A percentile compares a stretch with the other conserved stretches of the same genome.
phyloP scores from a whole-genome alignment of 2,888 invertebrate genomes.

The Chrysomela aeneicollis region DNA sequence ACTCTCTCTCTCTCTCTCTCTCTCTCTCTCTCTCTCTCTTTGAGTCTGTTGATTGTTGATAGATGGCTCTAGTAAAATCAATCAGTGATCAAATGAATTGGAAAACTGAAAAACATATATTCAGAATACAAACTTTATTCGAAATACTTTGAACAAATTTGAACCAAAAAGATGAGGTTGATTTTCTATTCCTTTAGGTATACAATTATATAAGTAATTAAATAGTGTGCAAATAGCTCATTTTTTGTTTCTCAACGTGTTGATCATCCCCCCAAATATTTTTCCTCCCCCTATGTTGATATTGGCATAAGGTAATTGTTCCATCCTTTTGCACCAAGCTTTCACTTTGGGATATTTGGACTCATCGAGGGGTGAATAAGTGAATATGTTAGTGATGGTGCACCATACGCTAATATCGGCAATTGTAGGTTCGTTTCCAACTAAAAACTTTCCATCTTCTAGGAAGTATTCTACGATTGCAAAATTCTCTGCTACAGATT shows the following conservation, averaged over 20 bases:
- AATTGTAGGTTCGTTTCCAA: slow-evolving; percentile 25
- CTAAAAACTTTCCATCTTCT: slow-evolving; percentile 14
- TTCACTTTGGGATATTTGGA: slow-evolving; percentile 29
- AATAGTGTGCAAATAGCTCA: not conserved
- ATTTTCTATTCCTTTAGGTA: no score
- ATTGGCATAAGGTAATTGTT: not conserved
- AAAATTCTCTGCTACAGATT: not conserved
- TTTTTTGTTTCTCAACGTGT: not conserved
- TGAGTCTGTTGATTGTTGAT: no score
- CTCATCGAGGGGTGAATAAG: slow-evolving; percentile 23
- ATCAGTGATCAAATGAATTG: no score
- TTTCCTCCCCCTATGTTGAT: not conserved
- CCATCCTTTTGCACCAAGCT: slow-evolving; percentile 31
- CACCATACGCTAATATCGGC: slow-evolving; percentile 33
- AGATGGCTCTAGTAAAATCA: no score
- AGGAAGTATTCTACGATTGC: slow-evolving; percentile 18
- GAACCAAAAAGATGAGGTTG: no score
- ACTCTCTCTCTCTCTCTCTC: no score
- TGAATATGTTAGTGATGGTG: slow-evolving; percentile 22
- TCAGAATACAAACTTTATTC: no score
- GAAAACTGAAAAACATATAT: no score
- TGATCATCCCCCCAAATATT: not conserved
- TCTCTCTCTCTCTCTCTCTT: no score
- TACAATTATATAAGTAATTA: no score
- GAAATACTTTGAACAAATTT: no score